These are phyloP conservation scores for Charaxes varanes DNA, from an alignment of 1,140 invertebrate genomes.

Conservation along the genomic window DNA sequence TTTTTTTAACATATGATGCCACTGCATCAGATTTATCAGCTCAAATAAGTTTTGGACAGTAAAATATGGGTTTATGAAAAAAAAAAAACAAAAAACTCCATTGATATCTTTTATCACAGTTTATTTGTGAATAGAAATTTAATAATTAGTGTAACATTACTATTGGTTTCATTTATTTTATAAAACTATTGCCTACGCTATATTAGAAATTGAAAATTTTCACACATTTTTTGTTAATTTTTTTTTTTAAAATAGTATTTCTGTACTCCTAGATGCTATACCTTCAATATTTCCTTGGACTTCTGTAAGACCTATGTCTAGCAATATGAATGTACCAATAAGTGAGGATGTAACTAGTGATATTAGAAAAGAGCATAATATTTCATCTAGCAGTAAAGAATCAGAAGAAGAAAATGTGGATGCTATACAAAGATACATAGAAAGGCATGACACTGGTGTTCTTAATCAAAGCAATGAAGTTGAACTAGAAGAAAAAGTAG, in stretches of 20 bases:
- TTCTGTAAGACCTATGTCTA: conserved; percentile 12
- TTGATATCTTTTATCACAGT: no score
- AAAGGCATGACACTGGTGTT: conserved; percentile 40
- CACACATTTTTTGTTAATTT: background rate
- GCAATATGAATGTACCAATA: conserved; percentile 22
- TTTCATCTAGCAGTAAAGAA: conserved; percentile 29
- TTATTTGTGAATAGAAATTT: no score
- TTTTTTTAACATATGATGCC: no score
- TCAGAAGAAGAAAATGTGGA: conserved; percentile 52
- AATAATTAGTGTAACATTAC: no score
- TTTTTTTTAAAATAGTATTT: conserved; percentile 7
- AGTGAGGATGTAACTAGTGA: conserved; percentile 10
- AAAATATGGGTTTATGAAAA: no score
- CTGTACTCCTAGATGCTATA: conserved; percentile 36
- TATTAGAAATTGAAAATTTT: background rate
- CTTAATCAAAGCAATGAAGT: conserved; percentile 15
- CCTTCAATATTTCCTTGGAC: conserved; percentile 58
- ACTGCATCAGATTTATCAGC: no score
- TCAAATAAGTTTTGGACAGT: no score
- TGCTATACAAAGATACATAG: conserved; percentile 51
- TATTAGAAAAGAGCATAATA: conserved; percentile 12
- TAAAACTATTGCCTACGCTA: no score
- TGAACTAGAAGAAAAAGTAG: conserved; percentile 10
- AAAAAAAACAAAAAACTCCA: no score
- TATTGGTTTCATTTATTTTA: no score